Evolutionary conservation across 2,888 invertebrate genomes (phyloP).

Genomic region (Volucella bombylans): DNA sequence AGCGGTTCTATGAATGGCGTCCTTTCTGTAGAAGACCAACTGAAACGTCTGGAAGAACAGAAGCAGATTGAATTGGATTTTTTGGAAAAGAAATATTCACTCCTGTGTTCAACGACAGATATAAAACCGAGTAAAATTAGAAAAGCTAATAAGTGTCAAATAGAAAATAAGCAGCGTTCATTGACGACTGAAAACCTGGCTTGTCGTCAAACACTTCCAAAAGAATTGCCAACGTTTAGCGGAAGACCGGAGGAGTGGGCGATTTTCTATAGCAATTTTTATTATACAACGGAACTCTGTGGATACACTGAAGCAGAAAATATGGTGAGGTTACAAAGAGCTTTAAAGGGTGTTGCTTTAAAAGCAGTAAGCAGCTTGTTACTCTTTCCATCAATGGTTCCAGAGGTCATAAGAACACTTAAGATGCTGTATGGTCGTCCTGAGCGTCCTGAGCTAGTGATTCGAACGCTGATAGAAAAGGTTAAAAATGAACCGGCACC

Average conservation of each 20-base stretch:
- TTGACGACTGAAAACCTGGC: no score
- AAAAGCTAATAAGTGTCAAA: no score
- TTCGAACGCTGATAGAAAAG: slow-evolving; percentile 1
- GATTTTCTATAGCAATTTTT: slow-evolving; percentile 1
- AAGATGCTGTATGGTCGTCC: slow-evolving; percentile 6
- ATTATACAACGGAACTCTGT: neutral
- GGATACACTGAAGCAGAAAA: slow-evolving; percentile 3
- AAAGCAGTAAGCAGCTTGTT: neutral
- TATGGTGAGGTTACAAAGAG: neutral
- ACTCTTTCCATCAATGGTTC: neutral
- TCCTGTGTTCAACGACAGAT: neutral
- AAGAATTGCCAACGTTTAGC: neutral
- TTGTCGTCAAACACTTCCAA: no score
- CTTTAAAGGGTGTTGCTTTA: neutral
- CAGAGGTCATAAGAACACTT: neutral
- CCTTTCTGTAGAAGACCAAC: neutral
- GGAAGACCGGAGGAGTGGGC: slow-evolving; percentile 1
- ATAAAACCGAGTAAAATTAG: no score
- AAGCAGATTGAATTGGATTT: neutral
- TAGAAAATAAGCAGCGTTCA: no score
- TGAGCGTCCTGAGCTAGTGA: slow-evolving; percentile 9
- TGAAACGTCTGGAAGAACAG: neutral
- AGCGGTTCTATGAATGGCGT: neutral
- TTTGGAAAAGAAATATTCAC: slow-evolving; percentile 5
- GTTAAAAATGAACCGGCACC: neutral